phyloP scores from a whole-genome alignment of 2,888 invertebrate genomes.

The Nomada hirtipes region DNA sequence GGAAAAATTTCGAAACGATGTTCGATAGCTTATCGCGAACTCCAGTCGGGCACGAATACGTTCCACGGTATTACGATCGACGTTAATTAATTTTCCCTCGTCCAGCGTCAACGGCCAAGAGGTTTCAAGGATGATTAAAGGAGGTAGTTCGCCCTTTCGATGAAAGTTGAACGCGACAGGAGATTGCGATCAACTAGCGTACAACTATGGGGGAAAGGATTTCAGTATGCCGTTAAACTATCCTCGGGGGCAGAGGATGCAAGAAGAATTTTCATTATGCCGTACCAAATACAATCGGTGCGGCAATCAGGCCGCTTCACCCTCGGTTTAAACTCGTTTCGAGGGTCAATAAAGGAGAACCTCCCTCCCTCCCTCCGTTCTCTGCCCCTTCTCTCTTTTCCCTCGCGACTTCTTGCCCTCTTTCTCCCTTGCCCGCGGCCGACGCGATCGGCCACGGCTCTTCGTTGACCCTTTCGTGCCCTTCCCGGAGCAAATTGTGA shows the following conservation, averaged over 20 bases:
- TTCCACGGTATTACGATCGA: not conserved
- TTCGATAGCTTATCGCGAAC: too few species aligned
- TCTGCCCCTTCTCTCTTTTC: slow-evolving; percentile 13
- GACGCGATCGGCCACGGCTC: slow-evolving; percentile 22
- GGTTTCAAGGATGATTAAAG: slow-evolving; percentile 18
- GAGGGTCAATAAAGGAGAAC: slow-evolving; percentile 66
- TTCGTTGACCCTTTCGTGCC: slow-evolving; percentile 54
- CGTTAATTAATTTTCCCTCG: slow-evolving; percentile 26
- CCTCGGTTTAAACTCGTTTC: slow-evolving; percentile 72
- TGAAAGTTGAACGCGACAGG: slow-evolving; percentile 29
- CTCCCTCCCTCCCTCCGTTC: slow-evolving; percentile 2
- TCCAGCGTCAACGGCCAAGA: not conserved
- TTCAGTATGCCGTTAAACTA: slow-evolving; percentile 56
- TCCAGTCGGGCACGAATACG: too few species aligned
- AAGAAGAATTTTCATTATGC: slow-evolving; percentile 72
- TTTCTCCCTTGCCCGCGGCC: not conserved
- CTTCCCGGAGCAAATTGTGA: slow-evolving; percentile 50
- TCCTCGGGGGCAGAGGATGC: slow-evolving; percentile 64
- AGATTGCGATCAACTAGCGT: slow-evolving; percentile 40
- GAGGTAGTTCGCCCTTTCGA: not conserved
- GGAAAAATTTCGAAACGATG: too few species aligned
- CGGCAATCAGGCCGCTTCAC: slow-evolving; percentile 70
- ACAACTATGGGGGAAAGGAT: slow-evolving; percentile 35
- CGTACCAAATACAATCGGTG: slow-evolving; percentile 62
- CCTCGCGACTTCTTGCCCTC: slow-evolving; percentile 23